Evolutionary conservation across 2,113 vertebrate species (phyloP).

Genomic region (Sterrhoptilus dennistouni): DNA sequence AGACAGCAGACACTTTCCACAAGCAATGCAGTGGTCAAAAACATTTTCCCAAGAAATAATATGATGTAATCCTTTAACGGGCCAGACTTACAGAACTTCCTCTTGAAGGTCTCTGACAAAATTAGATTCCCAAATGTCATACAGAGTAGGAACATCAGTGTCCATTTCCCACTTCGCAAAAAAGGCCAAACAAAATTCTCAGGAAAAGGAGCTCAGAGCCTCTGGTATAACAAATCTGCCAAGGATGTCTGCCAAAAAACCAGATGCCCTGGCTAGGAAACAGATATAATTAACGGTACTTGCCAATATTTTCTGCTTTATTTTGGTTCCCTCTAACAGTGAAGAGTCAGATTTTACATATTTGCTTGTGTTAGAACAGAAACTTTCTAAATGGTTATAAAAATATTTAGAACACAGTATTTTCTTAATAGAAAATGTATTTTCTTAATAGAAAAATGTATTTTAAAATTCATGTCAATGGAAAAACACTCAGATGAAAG

Average conservation of each 20-base stretch:
- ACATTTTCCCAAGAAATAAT: neutral
- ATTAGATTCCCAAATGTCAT: neutral
- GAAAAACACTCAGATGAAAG: neutral
- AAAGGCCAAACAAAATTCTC: neutral
- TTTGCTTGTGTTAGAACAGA: neutral
- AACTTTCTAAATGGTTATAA: neutral
- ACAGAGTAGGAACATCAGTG: neutral
- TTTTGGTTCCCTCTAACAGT: neutral
- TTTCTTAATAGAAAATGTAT: neutral
- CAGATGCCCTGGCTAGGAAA: conserved; percentile 44
- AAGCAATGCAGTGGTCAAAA: neutral
- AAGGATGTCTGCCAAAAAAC: conserved; percentile 14
- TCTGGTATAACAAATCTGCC: neutral
- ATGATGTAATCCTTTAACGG: neutral
- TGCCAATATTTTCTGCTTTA: conserved; percentile 4
- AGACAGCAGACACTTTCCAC: neutral
- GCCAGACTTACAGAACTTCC: neutral
- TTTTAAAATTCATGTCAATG: neutral
- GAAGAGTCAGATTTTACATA: neutral
- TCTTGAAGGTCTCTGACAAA: neutral
- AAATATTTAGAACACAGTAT: neutral
- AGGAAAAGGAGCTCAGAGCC: neutral
- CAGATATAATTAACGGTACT: neutral
- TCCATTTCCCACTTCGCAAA: neutral
- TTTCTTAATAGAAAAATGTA: neutral